Base-by-base conservation (phyloP, 2,888 invertebrate species). In the Dynastes tityus region DNA sequence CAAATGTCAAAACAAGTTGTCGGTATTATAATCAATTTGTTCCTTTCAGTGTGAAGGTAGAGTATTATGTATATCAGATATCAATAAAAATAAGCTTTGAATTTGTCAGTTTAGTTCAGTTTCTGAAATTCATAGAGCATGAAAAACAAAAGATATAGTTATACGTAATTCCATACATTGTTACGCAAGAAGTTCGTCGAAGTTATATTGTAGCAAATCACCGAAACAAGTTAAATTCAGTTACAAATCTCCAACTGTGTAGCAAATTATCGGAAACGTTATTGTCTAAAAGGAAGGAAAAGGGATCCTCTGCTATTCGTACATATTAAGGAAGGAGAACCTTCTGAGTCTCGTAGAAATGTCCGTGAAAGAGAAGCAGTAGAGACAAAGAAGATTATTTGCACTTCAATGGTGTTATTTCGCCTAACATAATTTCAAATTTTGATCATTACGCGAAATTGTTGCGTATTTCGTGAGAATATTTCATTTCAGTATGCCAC, bases 401-500 rank as follows among this genome's bases (percentile, higher is more conserved):
- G 53, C 68, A 51, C 22, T 68, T 27, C 68, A 49, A 29, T 68
- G 51, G 45, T 45, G 11, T 45, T 45, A 45, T 45, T 45, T 45
- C 11, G 45, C 45, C 22, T 27, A 45, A 68, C 68, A 51, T 68
- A 68, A 68, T 68, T 68, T 27, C 68, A 45, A 67, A 67, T 67
- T 67, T 49, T 67, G 67, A 67, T 67, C 49, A 67, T 67, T 67
- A 68, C 68, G 68, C 49, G 68, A 68, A 53, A 49, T 49, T 68
- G 29, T 22, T 22, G 13, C 68, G 68, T 68, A 49, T 51, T 45
- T 68, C 51, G 51, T 22, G 13, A 9, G 49, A 6, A 49, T 13
- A 67, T 22, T 45, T 22, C 49, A 49, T 51, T 67, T 68, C 27
- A 2, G 51, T 22, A 49, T 51, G 68, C 51, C 51, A 13, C 13